Percentiles rank a stretch among this genome's conserved stretches.
These are phyloP conservation scores for Heteromormyrus szaboi DNA, from an alignment of 2,797 vertebrate genomes.

Conservation along the genomic window DNA sequence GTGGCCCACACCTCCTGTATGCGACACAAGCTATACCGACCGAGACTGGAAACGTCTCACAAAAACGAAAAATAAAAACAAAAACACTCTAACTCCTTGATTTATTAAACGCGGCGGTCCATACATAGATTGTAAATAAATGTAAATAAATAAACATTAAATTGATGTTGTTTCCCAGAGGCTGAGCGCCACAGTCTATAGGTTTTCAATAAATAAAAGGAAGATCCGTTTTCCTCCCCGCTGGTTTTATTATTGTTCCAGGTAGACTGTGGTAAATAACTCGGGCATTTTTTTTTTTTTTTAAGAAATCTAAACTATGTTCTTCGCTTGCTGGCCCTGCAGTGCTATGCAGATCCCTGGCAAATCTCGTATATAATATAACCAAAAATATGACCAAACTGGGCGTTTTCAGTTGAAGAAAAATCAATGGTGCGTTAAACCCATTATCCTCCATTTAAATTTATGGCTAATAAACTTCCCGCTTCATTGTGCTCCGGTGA, in stretches of 20 bases:
- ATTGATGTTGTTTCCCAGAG: not conserved
- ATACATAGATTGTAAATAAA: slow-evolving; percentile 3
- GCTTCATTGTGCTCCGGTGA: not conserved
- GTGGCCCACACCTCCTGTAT: not conserved
- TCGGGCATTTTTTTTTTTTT: not conserved
- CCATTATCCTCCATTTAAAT: not conserved
- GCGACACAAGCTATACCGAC: not conserved
- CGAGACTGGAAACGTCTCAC: not conserved
- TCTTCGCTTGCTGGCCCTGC: not conserved
- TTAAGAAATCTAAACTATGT: not conserved
- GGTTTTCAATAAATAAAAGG: slow-evolving; percentile 13
- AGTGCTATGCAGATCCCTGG: not conserved
- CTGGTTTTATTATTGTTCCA: not conserved
- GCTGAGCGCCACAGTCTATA: not conserved
- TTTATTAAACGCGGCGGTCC: slow-evolving; percentile 7
- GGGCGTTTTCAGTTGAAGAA: not conserved
- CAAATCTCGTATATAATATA: not conserved
- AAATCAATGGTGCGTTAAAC: not conserved
- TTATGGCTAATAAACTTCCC: not conserved
- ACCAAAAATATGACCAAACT: not conserved
- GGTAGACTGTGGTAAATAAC: not conserved
- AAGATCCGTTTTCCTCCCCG: not conserved
- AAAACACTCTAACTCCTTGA: not conserved
- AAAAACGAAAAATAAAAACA: not conserved
- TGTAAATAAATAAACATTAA: not conserved